Base-by-base conservation (phyloP, 1,140 invertebrate genomes). In the Heliothis subflexa region DNA sequence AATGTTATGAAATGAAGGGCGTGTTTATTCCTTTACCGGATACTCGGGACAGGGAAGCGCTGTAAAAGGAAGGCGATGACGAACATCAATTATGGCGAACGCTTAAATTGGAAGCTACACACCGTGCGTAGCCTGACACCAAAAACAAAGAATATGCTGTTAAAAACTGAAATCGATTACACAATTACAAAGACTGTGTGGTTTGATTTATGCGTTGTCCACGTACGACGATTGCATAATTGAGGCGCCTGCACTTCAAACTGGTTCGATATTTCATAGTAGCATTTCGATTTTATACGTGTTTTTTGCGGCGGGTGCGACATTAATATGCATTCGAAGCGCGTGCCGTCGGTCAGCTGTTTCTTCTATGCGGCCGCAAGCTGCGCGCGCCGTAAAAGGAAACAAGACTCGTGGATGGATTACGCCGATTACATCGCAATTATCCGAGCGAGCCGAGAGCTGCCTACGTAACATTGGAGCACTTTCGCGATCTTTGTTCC, bases 301-400 rank as follows among this genome's bases (percentile, higher is more conserved):
- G 86, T 91, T 93, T 92, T 92, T 92, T 93, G 86, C 86, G 70
- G 83, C 87, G 86, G 87, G 86, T 85, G 85, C 83, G 82, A 81
- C 90, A 92, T 92, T 89, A 91, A 93, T 92, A 92, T 93, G 89
- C 90, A 89, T 86, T 84, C 82, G 82, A 84, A 87, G 88, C 91
- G 92, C 91, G 92, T 92, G 91, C 91, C 90, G 78, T 64, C 86
- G 90, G 85, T 93, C 93, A 94, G 91, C 91, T 94, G 93, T 93
- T 91, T 91, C 88, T 92, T 92, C 91, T 93, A 92, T 90, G 87
- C 84, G 85, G 78, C 78, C 84, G 88, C 92, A 93, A 91, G 91
- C 92, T 93, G 91, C 90, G 85, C 87, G 74, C 70, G 64, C 89
- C 93, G 87, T 93, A 91, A 83, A 94, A 85, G 93, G 93, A 91